A percentile compares a stretch with the other conserved stretches of the same genome.
These are phyloP conservation scores for Amphiduros pacificus DNA, from an alignment of 2,888 invertebrate genomes.

Conservation along the genomic window DNA sequence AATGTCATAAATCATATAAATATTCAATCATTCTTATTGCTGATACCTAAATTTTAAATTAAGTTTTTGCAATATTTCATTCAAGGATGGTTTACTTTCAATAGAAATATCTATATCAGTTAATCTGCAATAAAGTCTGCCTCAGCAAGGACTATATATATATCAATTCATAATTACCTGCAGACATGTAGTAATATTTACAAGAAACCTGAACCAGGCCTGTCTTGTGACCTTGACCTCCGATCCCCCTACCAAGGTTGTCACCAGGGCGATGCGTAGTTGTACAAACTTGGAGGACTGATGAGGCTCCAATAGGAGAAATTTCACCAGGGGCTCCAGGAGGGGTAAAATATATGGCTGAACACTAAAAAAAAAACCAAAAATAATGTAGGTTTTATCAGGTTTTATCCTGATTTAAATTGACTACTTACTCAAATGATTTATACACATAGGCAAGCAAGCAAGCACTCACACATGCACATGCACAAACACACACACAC, in stretches of 20 bases:
- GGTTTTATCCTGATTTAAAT: no score
- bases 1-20: no score
- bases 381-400: not conserved
- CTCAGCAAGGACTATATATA: no score
- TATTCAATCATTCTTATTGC: no score
- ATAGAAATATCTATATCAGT: no score
- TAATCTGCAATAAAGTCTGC: no score
- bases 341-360: slow-evolving; percentile 29
- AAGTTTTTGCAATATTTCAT: no score
- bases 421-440: no score
- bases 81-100: no score
- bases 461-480: no score
- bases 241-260: slow-evolving; percentile 28
- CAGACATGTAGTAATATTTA: slow-evolving; percentile 5
- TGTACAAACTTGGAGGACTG: slow-evolving; percentile 32
- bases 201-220: slow-evolving; percentile 7
- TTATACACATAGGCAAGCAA: slow-evolving; percentile 1
- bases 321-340: slow-evolving; percentile 43
- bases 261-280: slow-evolving; percentile 33
- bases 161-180: slow-evolving; percentile 17
- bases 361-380: slow-evolving; percentile 30
- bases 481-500: no score
- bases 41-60: no score
- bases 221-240: slow-evolving; percentile 19
- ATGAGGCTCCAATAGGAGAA: slow-evolving; percentile 44